Base-by-base conservation (phyloP, 2,113 vertebrate species). In the Grammomys surdaster region DNA sequence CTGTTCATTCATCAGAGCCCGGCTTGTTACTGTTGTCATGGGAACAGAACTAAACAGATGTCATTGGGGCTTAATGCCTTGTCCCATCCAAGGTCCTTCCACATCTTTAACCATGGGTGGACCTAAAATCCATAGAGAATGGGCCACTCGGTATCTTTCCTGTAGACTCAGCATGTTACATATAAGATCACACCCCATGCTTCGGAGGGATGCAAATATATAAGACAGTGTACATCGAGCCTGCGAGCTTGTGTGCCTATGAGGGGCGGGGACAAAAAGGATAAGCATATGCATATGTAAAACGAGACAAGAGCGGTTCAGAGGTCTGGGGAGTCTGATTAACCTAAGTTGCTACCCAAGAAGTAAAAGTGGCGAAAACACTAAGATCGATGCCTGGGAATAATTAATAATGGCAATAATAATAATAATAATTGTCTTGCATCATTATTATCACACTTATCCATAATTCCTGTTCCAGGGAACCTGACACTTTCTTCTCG, bases 21-120 rank as follows among this genome's bases (percentile, higher is more conserved):
- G 14, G 9, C 77, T 19, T 22, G 26, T 43, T 20, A 8, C 4
- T 51, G 7, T 31, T 28, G 67, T 5, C 54, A 90, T 36, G 6
- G 46, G 40, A 12, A 19, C 3, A 11, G 48, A 43, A 13, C 8
- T 5, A 14, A 33, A 36, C 0, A 58, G 46, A 43, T 2, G 0
- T 46, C 33, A 14, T 5, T 28, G 40, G 22, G 40, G 65, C 46
- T 54, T 10, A 31, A 14, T 20, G 13, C n/a, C 63, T 10, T 11
- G 28, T 7, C 17, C 43, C 17, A 0, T 46, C 58, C 26, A 85
- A 28, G n/a, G 60, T 67, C 22, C 40, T 46, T 31, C 28, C 16
- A 17, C 69, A 88, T 60, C 78, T 48, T 75, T 40, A 82, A 28
- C 56, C 1, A 58, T 40, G 36, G 1, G 36, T 16, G 56, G 10